Evolutionary conservation across 2,888 invertebrate species (phyloP).

Genomic region (Drosophila infuscata): DNA sequence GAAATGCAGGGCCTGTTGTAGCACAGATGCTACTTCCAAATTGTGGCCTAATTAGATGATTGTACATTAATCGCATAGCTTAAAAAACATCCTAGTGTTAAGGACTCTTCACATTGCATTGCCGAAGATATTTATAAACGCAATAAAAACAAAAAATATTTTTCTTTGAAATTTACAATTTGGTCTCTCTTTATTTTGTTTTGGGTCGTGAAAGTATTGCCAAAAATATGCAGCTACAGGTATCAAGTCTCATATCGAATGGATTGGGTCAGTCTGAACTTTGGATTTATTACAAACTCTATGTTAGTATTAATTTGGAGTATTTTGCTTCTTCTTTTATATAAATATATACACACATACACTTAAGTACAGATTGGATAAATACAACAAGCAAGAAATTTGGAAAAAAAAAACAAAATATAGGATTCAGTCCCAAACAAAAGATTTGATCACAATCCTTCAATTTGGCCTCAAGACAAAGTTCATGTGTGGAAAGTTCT

Average conservation of each 20-base stretch:
- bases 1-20: constrained; percentile 98
- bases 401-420: neutral
- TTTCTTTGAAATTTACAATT: neutral
- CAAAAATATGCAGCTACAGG: neutral
- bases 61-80: constrained; percentile 38
- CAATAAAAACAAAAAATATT: neutral
- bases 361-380: neutral
- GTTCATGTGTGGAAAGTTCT: neutral
- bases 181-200: neutral
- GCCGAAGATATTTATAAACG: neutral
- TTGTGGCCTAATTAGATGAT: neutral
- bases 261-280: constrained; percentile 6
- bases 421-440: neutral
- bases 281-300: constrained; percentile 2
- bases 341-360: neutral
- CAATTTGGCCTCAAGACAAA: neutral
- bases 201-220: neutral
- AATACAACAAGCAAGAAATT: neutral
- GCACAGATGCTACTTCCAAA: constrained; percentile 14
- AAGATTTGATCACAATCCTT: neutral
- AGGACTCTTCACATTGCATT: neutral
- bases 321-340: constrained; percentile 5
- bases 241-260: neutral
- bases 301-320: constrained; percentile 10
- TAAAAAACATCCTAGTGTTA: constrained; percentile 3